A percentile compares a stretch with the other conserved stretches of the same genome.
Evolutionary conservation across 2,797 vertebrate species (phyloP).

Genomic region (Ispidina lecontei): DNA sequence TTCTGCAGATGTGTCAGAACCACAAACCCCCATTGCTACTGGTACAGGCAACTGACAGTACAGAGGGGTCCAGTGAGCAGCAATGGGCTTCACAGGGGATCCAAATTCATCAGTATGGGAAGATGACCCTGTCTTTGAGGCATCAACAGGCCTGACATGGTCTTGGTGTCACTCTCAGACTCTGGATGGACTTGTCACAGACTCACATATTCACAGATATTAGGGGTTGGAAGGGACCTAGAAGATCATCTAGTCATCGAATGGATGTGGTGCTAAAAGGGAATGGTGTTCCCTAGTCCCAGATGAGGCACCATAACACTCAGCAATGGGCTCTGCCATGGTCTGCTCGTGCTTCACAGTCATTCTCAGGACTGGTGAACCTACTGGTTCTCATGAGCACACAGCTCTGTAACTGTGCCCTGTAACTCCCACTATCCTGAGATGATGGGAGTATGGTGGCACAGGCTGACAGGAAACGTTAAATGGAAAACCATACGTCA

Average conservation of each 20-base stretch:
- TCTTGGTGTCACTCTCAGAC: neutral
- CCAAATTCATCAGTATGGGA: neutral
- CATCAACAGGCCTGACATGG: neutral
- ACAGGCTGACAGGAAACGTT: conserved; percentile 22
- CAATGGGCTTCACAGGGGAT: neutral
- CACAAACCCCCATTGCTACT: neutral
- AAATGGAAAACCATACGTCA: neutral
- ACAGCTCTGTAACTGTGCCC: neutral
- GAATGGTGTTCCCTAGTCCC: neutral
- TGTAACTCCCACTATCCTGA: neutral
- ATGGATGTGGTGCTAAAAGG: neutral
- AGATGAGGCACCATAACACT: neutral
- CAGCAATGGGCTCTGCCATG: neutral
- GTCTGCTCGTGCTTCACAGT: neutral
- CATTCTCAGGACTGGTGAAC: conserved; percentile 5
- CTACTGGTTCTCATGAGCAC: neutral
- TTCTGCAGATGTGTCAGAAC: rapidly evolving
- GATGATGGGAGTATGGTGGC: conserved; percentile 4
- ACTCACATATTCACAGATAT: too few species aligned
- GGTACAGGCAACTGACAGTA: neutral
- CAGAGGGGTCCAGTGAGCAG: neutral
- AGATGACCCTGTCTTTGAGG: neutral
- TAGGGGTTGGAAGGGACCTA: too few species aligned
- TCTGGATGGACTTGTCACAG: neutral
- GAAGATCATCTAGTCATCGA: neutral